Evolutionary conservation across 2,113 vertebrate genomes (phyloP).

Genomic region (Anoplopoma fimbria): DNA sequence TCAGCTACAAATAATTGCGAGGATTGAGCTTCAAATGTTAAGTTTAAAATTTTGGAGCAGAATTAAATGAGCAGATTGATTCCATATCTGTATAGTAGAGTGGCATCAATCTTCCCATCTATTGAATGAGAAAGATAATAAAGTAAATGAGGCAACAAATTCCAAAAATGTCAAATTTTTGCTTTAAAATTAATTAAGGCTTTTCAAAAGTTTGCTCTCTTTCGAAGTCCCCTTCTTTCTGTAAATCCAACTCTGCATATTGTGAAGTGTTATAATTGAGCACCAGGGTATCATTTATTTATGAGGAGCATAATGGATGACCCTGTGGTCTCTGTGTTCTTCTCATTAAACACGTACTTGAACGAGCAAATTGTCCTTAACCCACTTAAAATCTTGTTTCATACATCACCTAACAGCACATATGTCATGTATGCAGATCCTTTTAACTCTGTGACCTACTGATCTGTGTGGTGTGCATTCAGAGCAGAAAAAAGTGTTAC

Average conservation of each 20-base stretch:
- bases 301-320: background rate
- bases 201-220: background rate
- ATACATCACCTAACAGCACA: background rate
- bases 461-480: background rate
- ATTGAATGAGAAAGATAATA: too few relatives aligned
- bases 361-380: background rate
- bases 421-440: background rate
- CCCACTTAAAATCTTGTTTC: background rate
- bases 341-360: background rate
- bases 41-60: background rate
- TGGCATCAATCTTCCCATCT: background rate
- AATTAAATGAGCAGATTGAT: background rate
- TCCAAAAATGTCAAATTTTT: background rate
- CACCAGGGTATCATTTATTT: background rate
- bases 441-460: background rate
- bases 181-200: background rate
- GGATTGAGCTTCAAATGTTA: background rate
- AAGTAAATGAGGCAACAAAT: background rate
- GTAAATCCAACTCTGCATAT: background rate
- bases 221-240: background rate
- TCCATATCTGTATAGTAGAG: background rate
- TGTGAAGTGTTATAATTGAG: slow-evolving; percentile 9
- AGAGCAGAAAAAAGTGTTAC: background rate
- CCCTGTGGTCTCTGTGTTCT: background rate
- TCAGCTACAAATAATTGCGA: background rate